Base-by-base conservation (phyloP, 2,888 invertebrate species). In the Sinotaia quadrata region DNA sequence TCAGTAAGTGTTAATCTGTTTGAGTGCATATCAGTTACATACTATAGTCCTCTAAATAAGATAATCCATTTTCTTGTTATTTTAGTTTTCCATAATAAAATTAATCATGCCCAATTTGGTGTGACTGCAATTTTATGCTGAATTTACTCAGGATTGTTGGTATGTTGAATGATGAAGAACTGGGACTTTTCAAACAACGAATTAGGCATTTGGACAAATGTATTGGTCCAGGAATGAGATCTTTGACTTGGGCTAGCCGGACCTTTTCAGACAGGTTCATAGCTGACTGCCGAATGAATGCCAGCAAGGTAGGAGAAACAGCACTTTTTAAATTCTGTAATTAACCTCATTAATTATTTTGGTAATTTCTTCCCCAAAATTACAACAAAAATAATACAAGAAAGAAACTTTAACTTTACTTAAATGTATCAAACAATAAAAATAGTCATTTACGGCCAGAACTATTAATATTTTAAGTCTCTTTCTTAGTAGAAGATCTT, bases 121-220 rank as follows among this genome's bases (percentile, higher is more conserved):
- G n/a, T n/a, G n/a, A n/a, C n/a, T n/a, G n/a, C n/a, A n/a, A n/a
- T n/a, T n/a, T n/a, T n/a, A n/a, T n/a, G n/a, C n/a, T n/a, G n/a
- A 27, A 54, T 24, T 37, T 61, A 47, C 78, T 36, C 73, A 87
- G 92, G 82, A 94, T 95, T 52, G 87, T 95, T 47, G 91, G 89
- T 67, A 92, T 93, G 0, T 87, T 97, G 8, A 93, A 94, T 0
- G 91, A 91, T 2, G 92, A 94, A 56, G 96, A 96, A 84, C 90
- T 94, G 34, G 88, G 92, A 54, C 89, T 96, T 2, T 96, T 96
- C 88, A 92, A 91, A 69, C 93, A 94, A 8, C 86, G 95, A 63
- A 94, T 93, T 51, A 88, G 88, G 29, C 91, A 86, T 71, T 74
- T 90, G 70, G 89, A 89, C 74, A 87, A 89, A 74, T 89, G 89